A percentile compares a stretch with the other conserved stretches of the same genome.
Conservation (phyloP, 2,888 invertebrate species). For the Antitype chi region DNA sequence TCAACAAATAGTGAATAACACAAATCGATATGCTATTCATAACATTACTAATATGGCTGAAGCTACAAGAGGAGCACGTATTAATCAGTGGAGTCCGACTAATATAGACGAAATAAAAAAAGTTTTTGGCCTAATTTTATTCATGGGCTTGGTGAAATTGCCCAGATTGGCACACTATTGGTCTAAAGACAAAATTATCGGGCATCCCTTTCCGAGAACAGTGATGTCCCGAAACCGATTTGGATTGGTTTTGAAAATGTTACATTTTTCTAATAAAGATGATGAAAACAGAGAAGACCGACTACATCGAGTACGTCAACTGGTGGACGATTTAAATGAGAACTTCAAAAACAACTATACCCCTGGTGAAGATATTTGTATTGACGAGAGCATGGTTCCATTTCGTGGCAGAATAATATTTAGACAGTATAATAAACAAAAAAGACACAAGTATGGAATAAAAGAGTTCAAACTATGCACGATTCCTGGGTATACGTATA, state of each 20-base stretch:
- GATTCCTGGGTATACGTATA: constrained; percentile 61
- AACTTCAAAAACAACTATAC: constrained; percentile 55
- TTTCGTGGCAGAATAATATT: constrained; percentile 26
- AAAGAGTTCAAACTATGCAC: constrained; percentile 69
- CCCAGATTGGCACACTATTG: constrained; percentile 33
- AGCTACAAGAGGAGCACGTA: constrained; percentile 36
- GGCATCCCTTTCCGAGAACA: constrained; percentile 47
- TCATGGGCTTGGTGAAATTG: constrained; percentile 69
- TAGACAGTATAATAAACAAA: constrained; percentile 34
- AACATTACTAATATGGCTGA: constrained; percentile 47
- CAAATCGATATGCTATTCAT: constrained; percentile 18
- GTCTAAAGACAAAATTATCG: constrained; percentile 19
- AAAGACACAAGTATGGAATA: constrained; percentile 50
- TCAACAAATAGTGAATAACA: constrained; percentile 16
- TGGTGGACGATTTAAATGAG: constrained; percentile 60
- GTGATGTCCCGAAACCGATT: constrained; percentile 29
- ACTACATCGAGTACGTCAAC: constrained; percentile 18
- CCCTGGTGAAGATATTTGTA: constrained; percentile 19
- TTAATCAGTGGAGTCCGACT: constrained; percentile 61
- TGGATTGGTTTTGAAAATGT: neutral
- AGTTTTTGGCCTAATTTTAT: constrained; percentile 68
- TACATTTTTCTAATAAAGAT: constrained; percentile 19
- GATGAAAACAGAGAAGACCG: constrained; percentile 22
- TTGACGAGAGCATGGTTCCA: constrained; percentile 16
- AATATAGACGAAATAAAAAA: constrained; percentile 64